These are phyloP conservation scores for Rhyacophila brunnea DNA, from an alignment of 1,140 invertebrate species.

Conservation along the genomic window DNA sequence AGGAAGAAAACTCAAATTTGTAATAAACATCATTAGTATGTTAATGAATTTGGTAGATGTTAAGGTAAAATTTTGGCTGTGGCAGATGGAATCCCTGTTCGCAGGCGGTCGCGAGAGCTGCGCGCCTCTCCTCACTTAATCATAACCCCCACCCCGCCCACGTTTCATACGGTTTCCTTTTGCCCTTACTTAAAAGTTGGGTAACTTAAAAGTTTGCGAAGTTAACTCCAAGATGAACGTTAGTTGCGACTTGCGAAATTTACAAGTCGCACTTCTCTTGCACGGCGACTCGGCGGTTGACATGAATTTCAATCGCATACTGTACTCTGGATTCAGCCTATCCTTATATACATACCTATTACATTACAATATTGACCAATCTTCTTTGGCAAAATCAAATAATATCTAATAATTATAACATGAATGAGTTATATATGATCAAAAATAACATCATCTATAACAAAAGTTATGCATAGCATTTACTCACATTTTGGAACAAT, in stretches of 20 bases:
- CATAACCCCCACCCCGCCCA: constrained; percentile 33
- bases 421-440: too few species aligned
- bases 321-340: background rate
- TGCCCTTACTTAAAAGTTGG: constrained; percentile 35
- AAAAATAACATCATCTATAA: too few species aligned
- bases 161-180: constrained; percentile 35
- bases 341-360: background rate
- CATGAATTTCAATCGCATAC: constrained; percentile 33
- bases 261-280: constrained; percentile 33
- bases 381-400: background rate
- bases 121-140: constrained; percentile 32
- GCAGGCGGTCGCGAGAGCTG: background rate
- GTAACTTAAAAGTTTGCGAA: constrained; percentile 34
- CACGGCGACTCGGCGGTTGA: constrained; percentile 25
- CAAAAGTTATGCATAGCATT: too few species aligned
- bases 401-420: too few species aligned
- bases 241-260: constrained; percentile 34
- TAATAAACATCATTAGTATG: too few species aligned
- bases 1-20: too few species aligned
- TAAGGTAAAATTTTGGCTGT: too few species aligned
- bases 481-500: too few species aligned
- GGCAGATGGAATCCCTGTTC: too few species aligned
- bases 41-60: too few species aligned
- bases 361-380: background rate
- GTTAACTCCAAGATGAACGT: constrained; percentile 35